These are phyloP conservation scores for Notothenia coriiceps DNA, from an alignment of 2,113 vertebrate species.

Conservation along the genomic window DNA sequence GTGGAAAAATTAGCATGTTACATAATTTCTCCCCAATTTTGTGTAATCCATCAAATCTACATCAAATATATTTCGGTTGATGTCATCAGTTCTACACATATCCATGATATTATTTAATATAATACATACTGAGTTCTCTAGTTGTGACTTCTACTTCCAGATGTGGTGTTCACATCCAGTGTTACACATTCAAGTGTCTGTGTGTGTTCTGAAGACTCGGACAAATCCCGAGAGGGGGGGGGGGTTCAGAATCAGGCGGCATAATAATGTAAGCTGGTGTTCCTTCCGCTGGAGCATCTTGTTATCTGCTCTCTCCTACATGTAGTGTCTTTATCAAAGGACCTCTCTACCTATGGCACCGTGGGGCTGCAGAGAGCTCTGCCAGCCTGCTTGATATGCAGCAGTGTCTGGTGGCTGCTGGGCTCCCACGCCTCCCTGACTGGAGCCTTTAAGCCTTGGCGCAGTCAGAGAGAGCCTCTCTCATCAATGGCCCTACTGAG, in stretches of 20 bases:
- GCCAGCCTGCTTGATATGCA: slow-evolving; percentile 80
- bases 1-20: slow-evolving; percentile 18
- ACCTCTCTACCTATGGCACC: slow-evolving; percentile 63
- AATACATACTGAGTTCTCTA: not conserved
- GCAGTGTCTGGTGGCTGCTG: slow-evolving; percentile 67
- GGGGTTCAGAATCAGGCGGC: slow-evolving; percentile 46
- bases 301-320: slow-evolving; percentile 64
- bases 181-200: slow-evolving; percentile 15
- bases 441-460: slow-evolving; percentile 74
- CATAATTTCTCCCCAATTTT: slow-evolving; percentile 44
- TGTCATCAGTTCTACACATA: slow-evolving; percentile 27
- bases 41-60: slow-evolving; percentile 49
- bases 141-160: slow-evolving; percentile 25
- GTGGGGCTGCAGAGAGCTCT: slow-evolving; percentile 63
- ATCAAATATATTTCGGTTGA: slow-evolving; percentile 23
- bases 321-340: slow-evolving; percentile 69
- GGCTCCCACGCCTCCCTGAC: slow-evolving; percentile 74
- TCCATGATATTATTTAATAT: slow-evolving; percentile 7
- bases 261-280: slow-evolving; percentile 61
- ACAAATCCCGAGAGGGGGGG: slow-evolving; percentile 31
- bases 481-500: slow-evolving; percentile 77
- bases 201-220: slow-evolving; percentile 51
- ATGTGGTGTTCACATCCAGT: slow-evolving; percentile 19
- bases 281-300: slow-evolving; percentile 60
- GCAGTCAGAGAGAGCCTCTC: slow-evolving; percentile 64